Base-by-base conservation (phyloP, 2,797 vertebrate genomes). In the Protosalanx chinensis region DNA sequence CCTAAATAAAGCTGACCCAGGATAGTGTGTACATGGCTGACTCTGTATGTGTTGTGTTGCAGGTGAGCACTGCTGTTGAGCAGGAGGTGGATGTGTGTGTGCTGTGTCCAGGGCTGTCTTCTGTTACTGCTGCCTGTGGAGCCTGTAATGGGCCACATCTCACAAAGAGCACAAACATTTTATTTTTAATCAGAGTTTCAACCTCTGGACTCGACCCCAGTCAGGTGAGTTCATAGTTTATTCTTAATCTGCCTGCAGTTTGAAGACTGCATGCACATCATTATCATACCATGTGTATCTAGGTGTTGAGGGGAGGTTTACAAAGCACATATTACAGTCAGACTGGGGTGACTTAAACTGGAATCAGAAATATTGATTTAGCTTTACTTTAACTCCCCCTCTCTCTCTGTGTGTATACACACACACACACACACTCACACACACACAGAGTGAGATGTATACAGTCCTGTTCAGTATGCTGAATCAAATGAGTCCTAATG, bases 71-170 rank as follows among this genome's bases (percentile, higher is more conserved):
- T 64, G 79, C 80, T 84, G 70, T 30, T 41, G 72, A 75, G 57
- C 51, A 35, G 33, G 23, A 58, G 68, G 58, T 23, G 23, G 23
- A 72, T 64, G 74, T 76, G 82, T 90, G 84, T 85, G 79, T 86
- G 68, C 84, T 69, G 76, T 88, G 80, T 81, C 78, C 77, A 74
- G 85, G 84, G 82, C 63, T 84, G 78, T 89, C 82, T 77, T 29
- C 81, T 81, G 79, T 89, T 88, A 68, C 85, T 88, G 85, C 88
- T 88, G 79, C 90, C 90, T 86, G 91, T 86, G 91, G 89, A 90
- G 88, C 93, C 93, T 97, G 95, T 96, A 96, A 98, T 98, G 96
- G 97, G 95, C 94, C 92, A 94, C 93, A 91, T 93, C 91, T 91
- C 91, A 91, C 92, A 90, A 89, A 93, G 87, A 93, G 90, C 91